A percentile compares a stretch with the other conserved stretches of the same genome.
Evolutionary conservation across 2,888 invertebrate species (phyloP).

Genomic region (Ennomos erosarius): DNA sequence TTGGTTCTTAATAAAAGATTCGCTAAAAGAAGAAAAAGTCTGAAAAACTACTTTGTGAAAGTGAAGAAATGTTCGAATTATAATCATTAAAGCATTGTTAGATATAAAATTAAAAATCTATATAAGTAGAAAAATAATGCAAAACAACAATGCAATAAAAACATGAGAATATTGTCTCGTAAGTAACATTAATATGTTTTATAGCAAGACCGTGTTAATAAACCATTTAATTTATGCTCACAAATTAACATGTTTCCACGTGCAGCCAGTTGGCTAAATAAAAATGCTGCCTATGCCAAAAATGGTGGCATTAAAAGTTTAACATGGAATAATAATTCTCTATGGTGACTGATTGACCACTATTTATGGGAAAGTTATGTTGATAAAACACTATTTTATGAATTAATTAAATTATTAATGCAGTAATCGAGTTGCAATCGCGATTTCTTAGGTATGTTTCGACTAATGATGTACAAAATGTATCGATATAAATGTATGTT

Average conservation of each 20-base stretch:
- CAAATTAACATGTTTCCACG: slow-evolving; percentile 41
- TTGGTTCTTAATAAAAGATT: too few relatives aligned
- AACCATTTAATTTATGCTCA: neutral
- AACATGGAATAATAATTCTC: slow-evolving; percentile 38
- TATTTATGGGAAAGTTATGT: slow-evolving; percentile 41
- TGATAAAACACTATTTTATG: slow-evolving; percentile 8
- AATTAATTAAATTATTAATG: slow-evolving; percentile 29
- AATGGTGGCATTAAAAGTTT: slow-evolving; percentile 47
- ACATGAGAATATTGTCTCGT: neutral
- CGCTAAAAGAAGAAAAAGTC: too few relatives aligned
- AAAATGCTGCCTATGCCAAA: slow-evolving; percentile 47
- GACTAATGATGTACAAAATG: slow-evolving; percentile 3
- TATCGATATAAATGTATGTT: neutral
- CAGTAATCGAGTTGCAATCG: neutral
- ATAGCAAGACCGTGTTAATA: slow-evolving; percentile 1
- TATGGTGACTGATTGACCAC: slow-evolving; percentile 40
- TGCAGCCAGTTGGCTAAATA: slow-evolving; percentile 46
- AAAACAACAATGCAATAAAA: slow-evolving; percentile 7
- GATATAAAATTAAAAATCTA: too few relatives aligned
- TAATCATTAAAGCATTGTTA: too few relatives aligned
- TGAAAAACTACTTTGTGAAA: too few relatives aligned
- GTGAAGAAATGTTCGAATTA: too few relatives aligned
- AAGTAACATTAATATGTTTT: neutral
- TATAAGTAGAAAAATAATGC: neutral
- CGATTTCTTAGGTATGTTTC: neutral